Base-by-base conservation (phyloP, 2,888 invertebrate species). In the Diadromus collaris region DNA sequence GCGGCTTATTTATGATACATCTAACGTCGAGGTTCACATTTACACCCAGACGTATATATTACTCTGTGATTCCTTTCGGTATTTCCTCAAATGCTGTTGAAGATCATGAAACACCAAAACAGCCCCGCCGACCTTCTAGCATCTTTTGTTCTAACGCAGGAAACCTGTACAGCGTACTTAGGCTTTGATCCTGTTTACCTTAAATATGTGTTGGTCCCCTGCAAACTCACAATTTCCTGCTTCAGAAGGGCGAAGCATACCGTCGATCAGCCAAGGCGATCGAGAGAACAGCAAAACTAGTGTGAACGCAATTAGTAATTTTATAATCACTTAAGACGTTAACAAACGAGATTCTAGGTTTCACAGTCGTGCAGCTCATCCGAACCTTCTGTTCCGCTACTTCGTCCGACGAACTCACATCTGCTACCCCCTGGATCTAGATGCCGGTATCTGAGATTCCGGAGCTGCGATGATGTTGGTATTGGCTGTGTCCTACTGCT, bases 401-500 rank as follows among this genome's bases (percentile, higher is more conserved):
- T 64, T 46, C 61, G 29, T 24, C 70, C 32, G 29, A 76, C 56
- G 60, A 64, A 76, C 68, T 54, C 32, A 51, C 77, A 80, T 77
- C 77, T 75, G 71, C 21, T 54, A 27, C 60, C 32, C 56, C 38
- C 9, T 24, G 67, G 54, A 67, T 74, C 73, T 56, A 65, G 61
- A 69, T 70, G 54, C 70, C 65, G 29, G 51, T 54, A 63, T 76
- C 65, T 69, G 54, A 65, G 70, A 77, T 38, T 46, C 65, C 56
- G 65, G 54, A 68, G 70, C 76, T 74, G 73, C 73, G 48, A 74
- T 80, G 63, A 77, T 68, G 70, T 74, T 73, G 63, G 70, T 51
- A 61, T 63, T 76, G 44, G 75, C 61, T 67, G 60, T 76, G 68
- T 64, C 71, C 34, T 58, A 34, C 72, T 72, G 68, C 60, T 71